phyloP scores from a whole-genome alignment of 2,113 vertebrate species.

The Centropus unirufus region DNA sequence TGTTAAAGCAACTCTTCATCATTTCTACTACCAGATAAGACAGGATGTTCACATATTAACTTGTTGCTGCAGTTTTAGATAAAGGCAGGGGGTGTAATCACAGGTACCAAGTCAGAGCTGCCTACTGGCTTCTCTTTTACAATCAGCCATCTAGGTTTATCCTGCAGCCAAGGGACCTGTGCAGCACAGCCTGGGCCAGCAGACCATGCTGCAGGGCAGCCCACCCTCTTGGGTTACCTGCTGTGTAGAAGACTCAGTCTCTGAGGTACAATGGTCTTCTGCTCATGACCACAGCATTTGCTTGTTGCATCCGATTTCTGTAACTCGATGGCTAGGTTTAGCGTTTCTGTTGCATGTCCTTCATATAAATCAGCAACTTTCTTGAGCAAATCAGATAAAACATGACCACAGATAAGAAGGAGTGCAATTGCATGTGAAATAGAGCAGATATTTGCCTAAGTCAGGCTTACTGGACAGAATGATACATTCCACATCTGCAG shows the following conservation, averaged over 20 bases:
- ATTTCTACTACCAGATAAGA: background rate
- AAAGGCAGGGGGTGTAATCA: background rate
- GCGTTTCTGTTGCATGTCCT: background rate
- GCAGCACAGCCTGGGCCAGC: rapidly evolving
- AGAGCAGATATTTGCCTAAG: background rate
- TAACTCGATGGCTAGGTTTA: background rate
- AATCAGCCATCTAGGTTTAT: background rate
- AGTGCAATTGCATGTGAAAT: background rate
- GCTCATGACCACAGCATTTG: background rate
- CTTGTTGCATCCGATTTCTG: background rate
- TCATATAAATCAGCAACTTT: background rate
- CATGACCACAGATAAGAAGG: background rate
- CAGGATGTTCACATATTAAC: background rate
- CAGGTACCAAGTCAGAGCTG: background rate
- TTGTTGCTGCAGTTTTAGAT: background rate
- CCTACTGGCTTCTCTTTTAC: rapidly evolving
- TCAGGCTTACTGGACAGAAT: background rate
- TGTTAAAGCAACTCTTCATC: background rate
- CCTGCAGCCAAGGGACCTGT: background rate
- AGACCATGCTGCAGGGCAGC: background rate
- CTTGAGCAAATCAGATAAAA: background rate
- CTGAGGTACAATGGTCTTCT: background rate
- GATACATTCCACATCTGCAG: background rate
- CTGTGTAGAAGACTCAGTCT: background rate
- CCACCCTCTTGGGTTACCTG: rapidly evolving